Evolutionary conservation across 2,113 vertebrate genomes (phyloP).

Genomic region (Gracilinanus agilis): DNA sequence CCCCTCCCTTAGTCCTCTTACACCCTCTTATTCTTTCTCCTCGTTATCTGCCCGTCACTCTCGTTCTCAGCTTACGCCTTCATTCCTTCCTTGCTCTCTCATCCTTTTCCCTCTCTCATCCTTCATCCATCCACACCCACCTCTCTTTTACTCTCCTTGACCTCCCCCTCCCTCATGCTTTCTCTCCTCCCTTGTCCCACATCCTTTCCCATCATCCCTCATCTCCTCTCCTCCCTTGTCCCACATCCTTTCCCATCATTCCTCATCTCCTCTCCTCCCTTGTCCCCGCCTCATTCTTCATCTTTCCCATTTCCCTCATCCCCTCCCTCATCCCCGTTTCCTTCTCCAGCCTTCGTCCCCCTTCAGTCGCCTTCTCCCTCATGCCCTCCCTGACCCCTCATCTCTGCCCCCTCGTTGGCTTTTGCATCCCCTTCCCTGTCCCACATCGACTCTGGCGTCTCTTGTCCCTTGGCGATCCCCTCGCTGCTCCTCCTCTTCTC

Average conservation of each 20-base stretch:
- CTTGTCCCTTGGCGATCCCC: neutral
- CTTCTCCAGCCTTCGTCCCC: neutral
- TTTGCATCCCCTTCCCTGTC: neutral
- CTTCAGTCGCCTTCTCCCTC: neutral
- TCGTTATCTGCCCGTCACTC: neutral
- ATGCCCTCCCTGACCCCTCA: constrained; percentile 22
- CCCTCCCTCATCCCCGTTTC: neutral
- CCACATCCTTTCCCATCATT: too few relatives aligned
- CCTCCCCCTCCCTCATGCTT: too few relatives aligned
- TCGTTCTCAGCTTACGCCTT: neutral
- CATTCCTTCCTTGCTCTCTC: too few relatives aligned
- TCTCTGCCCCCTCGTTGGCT: neutral
- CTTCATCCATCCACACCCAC: too few relatives aligned
- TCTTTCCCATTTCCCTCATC: too few relatives aligned
- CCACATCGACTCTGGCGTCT: neutral
- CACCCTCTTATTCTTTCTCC: neutral
- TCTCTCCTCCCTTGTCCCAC: too few relatives aligned
- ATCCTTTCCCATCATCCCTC: too few relatives aligned
- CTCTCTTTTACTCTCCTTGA: too few relatives aligned
- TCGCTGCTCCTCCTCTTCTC: constrained; percentile 28
- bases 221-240: too few relatives aligned
- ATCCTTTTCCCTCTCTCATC: too few relatives aligned
- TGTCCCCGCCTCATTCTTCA: neutral
- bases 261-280: too few relatives aligned
- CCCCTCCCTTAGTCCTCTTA: neutral